Evolutionary conservation across 2,888 invertebrate genomes (phyloP).

Genomic region (Polymixis flavicincta): DNA sequence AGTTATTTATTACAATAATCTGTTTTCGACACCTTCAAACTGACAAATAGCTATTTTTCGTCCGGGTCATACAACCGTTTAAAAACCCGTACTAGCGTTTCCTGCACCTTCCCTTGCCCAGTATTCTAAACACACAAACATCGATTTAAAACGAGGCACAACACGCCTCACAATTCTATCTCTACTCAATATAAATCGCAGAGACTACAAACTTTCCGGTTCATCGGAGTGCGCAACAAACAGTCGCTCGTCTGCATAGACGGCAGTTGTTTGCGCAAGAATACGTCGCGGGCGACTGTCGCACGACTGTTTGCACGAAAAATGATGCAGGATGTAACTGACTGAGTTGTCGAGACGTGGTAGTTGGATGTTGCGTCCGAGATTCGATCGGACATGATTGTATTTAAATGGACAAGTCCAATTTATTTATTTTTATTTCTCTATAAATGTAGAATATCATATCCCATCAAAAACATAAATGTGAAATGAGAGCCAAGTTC

Average conservation of each 20-base stretch:
- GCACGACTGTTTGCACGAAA: slow-evolving; percentile 28
- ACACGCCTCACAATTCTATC: slow-evolving; percentile 19
- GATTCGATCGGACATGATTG: background rate
- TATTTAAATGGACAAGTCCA: background rate
- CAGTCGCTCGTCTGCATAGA: slow-evolving; percentile 37
- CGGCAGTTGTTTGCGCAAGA: slow-evolving; percentile 52
- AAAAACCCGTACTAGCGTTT: background rate
- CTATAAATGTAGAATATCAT: background rate
- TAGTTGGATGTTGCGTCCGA: background rate
- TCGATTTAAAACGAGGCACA: slow-evolving; percentile 8
- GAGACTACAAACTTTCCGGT: slow-evolving; percentile 49
- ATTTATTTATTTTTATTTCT: background rate
- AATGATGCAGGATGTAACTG: slow-evolving; percentile 37
- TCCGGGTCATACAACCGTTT: background rate
- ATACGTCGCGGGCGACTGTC: slow-evolving; percentile 24
- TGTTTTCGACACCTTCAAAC: background rate
- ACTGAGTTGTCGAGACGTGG: background rate
- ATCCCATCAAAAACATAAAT: too few relatives aligned
- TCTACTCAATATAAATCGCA: slow-evolving; percentile 42
- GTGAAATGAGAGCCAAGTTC: too few relatives aligned
- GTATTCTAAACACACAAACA: slow-evolving; percentile 22
- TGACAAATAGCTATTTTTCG: background rate
- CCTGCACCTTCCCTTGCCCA: background rate
- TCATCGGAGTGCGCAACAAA: slow-evolving; percentile 56
- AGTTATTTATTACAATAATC: slow-evolving; percentile 1